Evolutionary conservation across 2,113 vertebrate genomes (phyloP).

Genomic region (Leiothrix lutea): DNA sequence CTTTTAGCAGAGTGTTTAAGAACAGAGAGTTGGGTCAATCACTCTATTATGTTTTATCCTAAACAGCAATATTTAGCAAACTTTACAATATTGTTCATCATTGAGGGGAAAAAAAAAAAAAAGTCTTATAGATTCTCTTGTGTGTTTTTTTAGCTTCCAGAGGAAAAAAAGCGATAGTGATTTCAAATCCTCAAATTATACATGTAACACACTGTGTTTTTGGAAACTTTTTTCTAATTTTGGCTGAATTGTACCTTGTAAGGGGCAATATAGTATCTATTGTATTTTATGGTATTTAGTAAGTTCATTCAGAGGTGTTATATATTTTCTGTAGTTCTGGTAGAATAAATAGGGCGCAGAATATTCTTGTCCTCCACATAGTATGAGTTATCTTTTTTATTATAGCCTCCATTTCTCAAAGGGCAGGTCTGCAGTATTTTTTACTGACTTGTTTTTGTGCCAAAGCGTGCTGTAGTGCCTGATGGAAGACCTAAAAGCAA

Average conservation of each 20-base stretch:
- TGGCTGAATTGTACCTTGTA: background rate
- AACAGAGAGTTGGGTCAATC: background rate
- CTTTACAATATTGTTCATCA: background rate
- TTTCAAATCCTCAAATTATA: background rate
- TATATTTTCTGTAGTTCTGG: fast-evolving
- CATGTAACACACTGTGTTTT: background rate
- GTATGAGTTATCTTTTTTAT: background rate
- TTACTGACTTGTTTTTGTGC: background rate
- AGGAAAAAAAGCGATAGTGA: background rate
- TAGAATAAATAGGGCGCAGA: background rate
- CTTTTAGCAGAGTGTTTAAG: conserved; percentile 3
- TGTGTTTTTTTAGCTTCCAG: background rate
- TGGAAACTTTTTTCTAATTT: background rate
- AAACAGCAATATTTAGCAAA: background rate
- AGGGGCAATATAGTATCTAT: background rate
- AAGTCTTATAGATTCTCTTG: background rate
- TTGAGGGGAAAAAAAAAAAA: background rate
- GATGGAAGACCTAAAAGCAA: background rate
- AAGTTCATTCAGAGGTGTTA: background rate
- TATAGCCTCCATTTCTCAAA: background rate
- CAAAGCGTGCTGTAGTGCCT: background rate
- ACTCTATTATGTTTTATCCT: background rate
- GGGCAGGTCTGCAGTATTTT: background rate
- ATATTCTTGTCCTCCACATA: background rate
- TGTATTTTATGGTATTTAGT: background rate